A percentile compares a stretch with the other conserved stretches of the same genome.
Evolutionary conservation across 2,113 vertebrate genomes (phyloP).

Genomic region (Mastomys natalensis): DNA sequence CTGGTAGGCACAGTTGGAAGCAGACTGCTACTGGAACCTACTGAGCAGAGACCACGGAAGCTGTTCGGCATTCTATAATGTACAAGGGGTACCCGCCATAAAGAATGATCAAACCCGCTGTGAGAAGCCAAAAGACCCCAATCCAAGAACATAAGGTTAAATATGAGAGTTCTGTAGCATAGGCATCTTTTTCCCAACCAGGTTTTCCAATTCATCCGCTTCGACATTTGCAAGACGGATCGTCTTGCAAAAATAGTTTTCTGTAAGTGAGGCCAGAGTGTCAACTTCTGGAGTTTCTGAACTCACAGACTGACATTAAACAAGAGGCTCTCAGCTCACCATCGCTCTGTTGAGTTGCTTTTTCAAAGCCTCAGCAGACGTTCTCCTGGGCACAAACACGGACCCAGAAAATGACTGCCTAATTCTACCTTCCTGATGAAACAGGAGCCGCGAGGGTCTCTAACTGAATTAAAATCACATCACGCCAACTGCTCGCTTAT

Average conservation of each 20-base stretch:
- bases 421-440: slow-evolving; percentile 80
- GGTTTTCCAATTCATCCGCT: slow-evolving; percentile 63
- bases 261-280: slow-evolving; percentile 67
- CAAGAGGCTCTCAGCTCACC: slow-evolving; percentile 71
- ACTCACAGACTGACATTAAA: slow-evolving; percentile 69
- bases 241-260: slow-evolving; percentile 69
- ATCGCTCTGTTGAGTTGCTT: slow-evolving; percentile 59
- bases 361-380: slow-evolving; percentile 63
- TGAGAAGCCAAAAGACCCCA: background rate
- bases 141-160: slow-evolving; percentile 10
- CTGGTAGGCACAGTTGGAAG: background rate
- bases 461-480: slow-evolving; percentile 82
- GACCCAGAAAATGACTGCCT: slow-evolving; percentile 67
- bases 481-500: slow-evolving; percentile 79
- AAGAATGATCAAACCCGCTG: background rate
- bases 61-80: background rate
- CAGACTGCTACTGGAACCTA: background rate
- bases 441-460: slow-evolving; percentile 79
- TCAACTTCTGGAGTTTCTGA: slow-evolving; percentile 75
- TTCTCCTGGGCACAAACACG: slow-evolving; percentile 67
- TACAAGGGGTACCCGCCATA: background rate
- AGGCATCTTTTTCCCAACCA: slow-evolving; percentile 39
- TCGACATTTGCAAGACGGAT: slow-evolving; percentile 70
- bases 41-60: background rate
- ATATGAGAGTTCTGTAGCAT: background rate